phyloP scores from a whole-genome alignment of 2,797 vertebrate species.

The Onychomys leucogaster region DNA sequence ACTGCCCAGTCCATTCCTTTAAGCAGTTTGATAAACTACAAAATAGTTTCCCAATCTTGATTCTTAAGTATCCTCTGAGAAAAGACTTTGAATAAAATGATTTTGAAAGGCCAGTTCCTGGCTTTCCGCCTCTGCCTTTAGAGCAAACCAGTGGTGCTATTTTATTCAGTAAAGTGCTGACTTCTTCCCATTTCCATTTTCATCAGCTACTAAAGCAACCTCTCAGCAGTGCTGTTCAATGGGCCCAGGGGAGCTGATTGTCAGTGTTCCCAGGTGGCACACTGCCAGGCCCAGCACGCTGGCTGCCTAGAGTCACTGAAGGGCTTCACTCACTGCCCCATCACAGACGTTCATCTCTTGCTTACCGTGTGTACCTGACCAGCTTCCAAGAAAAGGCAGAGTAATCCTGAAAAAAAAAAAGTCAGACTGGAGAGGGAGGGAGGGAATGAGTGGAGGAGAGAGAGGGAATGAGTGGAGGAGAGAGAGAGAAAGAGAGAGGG shows the following conservation, averaged over 20 bases:
- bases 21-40: conserved; percentile 34
- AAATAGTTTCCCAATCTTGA: conserved; percentile 24
- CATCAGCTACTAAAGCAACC: conserved; percentile 68
- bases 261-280: conserved; percentile 82
- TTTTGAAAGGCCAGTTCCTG: conserved; percentile 49
- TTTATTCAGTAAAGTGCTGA: conserved; percentile 77
- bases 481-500: not conserved
- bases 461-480: rapidly evolving
- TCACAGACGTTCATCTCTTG: conserved; percentile 71
- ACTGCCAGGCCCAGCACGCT: conserved; percentile 73
- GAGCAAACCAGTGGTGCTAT: conserved; percentile 53
- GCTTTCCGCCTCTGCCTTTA: not conserved
- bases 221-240: conserved; percentile 45
- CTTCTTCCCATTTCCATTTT: conserved; percentile 75
- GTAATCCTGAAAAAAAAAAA: not conserved
- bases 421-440: not conserved
- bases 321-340: conserved; percentile 75
- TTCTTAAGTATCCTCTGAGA: conserved; percentile 66
- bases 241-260: conserved; percentile 79
- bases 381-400: conserved; percentile 52
- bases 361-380: not conserved
- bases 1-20: not conserved
- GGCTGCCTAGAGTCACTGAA: conserved; percentile 44
- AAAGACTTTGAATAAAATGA: conserved; percentile 66
- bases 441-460: rapidly evolving